Base-by-base conservation (phyloP, 2,113 vertebrate species). In the Leucopsar rothschildi region DNA sequence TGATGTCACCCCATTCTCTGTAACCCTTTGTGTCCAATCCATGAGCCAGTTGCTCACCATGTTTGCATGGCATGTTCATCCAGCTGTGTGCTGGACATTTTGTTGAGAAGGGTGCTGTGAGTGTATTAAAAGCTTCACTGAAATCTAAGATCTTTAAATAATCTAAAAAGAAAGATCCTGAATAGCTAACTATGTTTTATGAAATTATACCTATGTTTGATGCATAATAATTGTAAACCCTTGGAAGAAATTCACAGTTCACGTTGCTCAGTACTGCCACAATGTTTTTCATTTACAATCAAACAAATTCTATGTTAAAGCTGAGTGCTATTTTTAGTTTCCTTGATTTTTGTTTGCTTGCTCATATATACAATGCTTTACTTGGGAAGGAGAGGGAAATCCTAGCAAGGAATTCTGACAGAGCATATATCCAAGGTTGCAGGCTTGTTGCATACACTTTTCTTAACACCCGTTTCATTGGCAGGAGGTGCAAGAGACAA, bases 241-340 rank as follows among this genome's bases (percentile, higher is more conserved):
- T 81, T 68, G 47, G 79, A 75, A 84, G n/a, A 79, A 85, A 87
- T 60, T 57, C 23, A 28, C 44, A 71, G 19, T 33, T 82, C 0
- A 0, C 21, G 22, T 76, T 75, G 33, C 44, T 92, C 57, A 33
- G 10, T 55, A 27, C 18, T 49, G 27, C 45, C 20, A 18, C 55
- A 61, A 40, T 0, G 0, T 33, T 82, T 82, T 65, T 69, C 7
- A 3, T 60, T 63, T 71, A 23, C n/a, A 59, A 35, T 9, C 10
- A n/a, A 75, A 50, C 7, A 55, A 94, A 77, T 53, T 22, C 35
- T 40, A 0, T 39, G 15, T 39, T 50, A 71, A 78, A 86, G 24
- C 47, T 39, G 20, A 63, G 44, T 35, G 24, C 40, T 85, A 6
- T 44, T 42, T 73, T 92, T 61, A 52, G 45, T 89, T 89, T 37